Conservation (phyloP, 2,113 vertebrate genomes). For the Daubentonia madagascariensis region DNA sequence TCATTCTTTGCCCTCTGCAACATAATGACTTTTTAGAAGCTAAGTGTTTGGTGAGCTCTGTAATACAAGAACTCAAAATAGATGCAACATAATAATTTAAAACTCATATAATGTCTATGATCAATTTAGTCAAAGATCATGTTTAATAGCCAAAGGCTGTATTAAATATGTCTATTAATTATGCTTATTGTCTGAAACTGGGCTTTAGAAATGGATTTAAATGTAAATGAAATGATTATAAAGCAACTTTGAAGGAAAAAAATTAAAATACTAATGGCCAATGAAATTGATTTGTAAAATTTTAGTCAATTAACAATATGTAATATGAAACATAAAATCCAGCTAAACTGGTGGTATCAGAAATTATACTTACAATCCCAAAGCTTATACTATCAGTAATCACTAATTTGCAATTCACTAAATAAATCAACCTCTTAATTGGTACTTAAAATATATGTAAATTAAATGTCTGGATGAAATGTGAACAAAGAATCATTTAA, state of each 20-base stretch:
- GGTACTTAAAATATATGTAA: neutral
- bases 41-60: neutral
- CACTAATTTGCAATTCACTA: constrained; percentile 21
- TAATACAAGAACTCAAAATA: constrained; percentile 30
- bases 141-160: constrained; percentile 18
- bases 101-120: neutral
- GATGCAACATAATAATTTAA: constrained; percentile 2
- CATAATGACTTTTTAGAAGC: neutral
- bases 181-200: neutral
- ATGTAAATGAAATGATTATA: neutral
- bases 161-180: constrained; percentile 44
- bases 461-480: constrained; percentile 26
- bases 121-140: constrained; percentile 20
- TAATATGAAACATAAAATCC: constrained; percentile 9
- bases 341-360: neutral
- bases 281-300: constrained; percentile 14
- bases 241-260: constrained; percentile 3
- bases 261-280: neutral
- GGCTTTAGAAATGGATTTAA: constrained; percentile 40
- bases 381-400: neutral
- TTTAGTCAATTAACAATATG: neutral
- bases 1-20: neutral
- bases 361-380: neutral
- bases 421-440: neutral
- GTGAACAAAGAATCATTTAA: constrained; percentile 25